phyloP scores from a whole-genome alignment of 2,113 vertebrate genomes.

The Xiphophorus couchianus region DNA sequence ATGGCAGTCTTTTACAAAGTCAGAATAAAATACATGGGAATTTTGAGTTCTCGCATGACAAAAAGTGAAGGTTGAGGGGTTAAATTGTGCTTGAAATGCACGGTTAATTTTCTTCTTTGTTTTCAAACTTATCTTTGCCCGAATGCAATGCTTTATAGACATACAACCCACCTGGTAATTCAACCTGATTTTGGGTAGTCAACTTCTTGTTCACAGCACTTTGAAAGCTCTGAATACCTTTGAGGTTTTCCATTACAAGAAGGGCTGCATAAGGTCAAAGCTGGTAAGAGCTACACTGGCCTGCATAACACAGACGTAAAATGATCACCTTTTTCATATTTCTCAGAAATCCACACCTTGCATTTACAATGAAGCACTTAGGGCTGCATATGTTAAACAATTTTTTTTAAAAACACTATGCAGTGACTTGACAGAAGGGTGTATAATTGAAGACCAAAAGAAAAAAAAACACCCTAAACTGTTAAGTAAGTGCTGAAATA shows the following conservation, averaged over 20 bases:
- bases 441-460: constrained; percentile 64
- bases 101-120: background rate
- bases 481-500: constrained; percentile 75
- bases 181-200: constrained; percentile 28
- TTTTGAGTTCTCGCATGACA: background rate
- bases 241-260: constrained; percentile 29
- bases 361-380: constrained; percentile 45
- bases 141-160: constrained; percentile 35
- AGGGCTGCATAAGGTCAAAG: constrained; percentile 63
- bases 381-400: constrained; percentile 2
- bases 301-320: constrained; percentile 58
- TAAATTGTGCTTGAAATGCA: background rate
- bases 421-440: constrained; percentile 48
- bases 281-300: constrained; percentile 42
- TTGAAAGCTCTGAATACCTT: constrained; percentile 45
- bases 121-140: constrained; percentile 21
- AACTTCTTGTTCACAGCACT: constrained; percentile 50
- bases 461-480: constrained; percentile 56
- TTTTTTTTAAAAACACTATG: background rate
- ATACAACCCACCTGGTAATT: constrained; percentile 34
- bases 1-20: background rate
- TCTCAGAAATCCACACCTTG: constrained; percentile 22
- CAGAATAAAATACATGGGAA: background rate
- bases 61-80: background rate
- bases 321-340: background rate